Base-by-base conservation (phyloP, 2,113 vertebrate genomes). In the Poecilia latipinna region DNA sequence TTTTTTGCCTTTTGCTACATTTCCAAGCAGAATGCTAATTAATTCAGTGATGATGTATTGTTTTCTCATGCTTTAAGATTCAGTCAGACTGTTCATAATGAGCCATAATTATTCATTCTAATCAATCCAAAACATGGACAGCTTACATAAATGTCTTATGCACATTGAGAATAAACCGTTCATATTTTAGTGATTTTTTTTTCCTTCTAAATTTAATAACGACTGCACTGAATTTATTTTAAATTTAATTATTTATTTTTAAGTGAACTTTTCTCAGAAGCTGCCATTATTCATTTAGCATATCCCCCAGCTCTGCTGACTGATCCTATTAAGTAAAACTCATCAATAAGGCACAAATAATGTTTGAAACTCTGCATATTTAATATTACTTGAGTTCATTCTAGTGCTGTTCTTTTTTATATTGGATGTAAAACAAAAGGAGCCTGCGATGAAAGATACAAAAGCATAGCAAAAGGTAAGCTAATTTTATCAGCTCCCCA, bases 91-190 rank as follows among this genome's bases (percentile, higher is more conserved):
- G 73, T 75, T n/a, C 31, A 44, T 77, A 65, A 78, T 75, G 26
- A 26, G 32, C 32, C 61, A n/a, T 84, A 68, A 86, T 89, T 80
- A 79, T 82, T 82, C 62, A 80, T 65, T 12, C 8, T 81, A 85
- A 91, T 88, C 84, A 72, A 29, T 66, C 63, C 72, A 70, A 76
- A 82, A 79, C 22, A n/a, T 8, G 8, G 51, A 74, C 57, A 82
- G 73, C 72, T 70, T 33, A 33, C 32, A 65, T 22, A 35, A n/a
- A 11, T 10, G 51, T 57, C 51, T 57, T 4, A n/a, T 65, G 63
- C 28, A 31, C 28, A 19, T 48, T 48, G 17, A 48, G 44, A 57
- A 57, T 6, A 57, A n/a, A 57, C 8, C 11, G 24, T 8, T 57
- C 24, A 57, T 57, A 57, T 57, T 57, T 24, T 64, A 31, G 31